Base-by-base conservation (phyloP, 2,797 vertebrate genomes). In the Champsocephalus gunnari region DNA sequence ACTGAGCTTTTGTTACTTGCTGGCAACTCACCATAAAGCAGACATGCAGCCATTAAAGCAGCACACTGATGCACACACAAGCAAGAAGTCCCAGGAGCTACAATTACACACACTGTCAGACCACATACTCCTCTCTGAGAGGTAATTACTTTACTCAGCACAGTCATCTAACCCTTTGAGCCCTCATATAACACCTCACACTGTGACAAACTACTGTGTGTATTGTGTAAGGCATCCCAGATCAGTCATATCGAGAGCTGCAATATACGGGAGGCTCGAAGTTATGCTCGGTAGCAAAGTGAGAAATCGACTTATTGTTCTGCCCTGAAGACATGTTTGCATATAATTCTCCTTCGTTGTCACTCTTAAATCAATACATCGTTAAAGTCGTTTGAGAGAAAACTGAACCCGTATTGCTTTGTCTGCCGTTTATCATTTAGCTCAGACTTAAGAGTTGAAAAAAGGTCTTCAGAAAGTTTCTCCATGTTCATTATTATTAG, bases 91-190 rank as follows among this genome's bases (percentile, higher is more conserved):
- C 65, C 74, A 34, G 32, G 71, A 79, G 67, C 70, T 70, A 74
- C 45, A 88, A 84, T 81, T 83, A 83, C 71, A 61, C 56, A 48
- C 66, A 59, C 67, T 71, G 48, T 86, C 71, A 84, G 65, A 69
- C 64, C 16, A n/a, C 56, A 70, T 57, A 77, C 60, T 79, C 83
- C 77, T 85, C 45, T 66, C 74, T 71, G 69, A 81, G 51, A 85
- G 71, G 77, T 82, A 82, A 92, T 90, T 86, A 89, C 82, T 82
- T 81, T 66, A 74, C 68, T 66, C 71, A 7, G 62, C 28, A 58
- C 64, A 75, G 68, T 77, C 80, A 71, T 86, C 70, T 75, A 67
- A 77, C 24, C 77, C 77, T 73, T 45, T 81, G 59, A 85, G 85
- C 60, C 49, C 75, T 53, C 70, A 82, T 82, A 56, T 74, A 63